A percentile compares a stretch with the other conserved stretches of the same genome.
Conservation (phyloP, 2,888 invertebrate genomes). For the Phyllotreta cruciferae region DNA sequence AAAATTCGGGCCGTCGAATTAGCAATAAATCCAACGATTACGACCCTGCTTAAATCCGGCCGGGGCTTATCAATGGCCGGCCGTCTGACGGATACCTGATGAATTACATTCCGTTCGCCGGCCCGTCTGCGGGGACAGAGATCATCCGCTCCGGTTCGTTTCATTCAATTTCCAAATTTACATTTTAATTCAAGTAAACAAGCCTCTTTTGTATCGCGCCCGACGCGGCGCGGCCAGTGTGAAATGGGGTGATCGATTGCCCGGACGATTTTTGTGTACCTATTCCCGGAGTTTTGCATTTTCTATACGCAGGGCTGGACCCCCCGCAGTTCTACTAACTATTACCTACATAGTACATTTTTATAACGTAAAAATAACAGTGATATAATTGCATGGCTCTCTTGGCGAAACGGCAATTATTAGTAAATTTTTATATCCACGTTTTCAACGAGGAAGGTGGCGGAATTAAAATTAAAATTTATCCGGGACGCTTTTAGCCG, state of each 20-base stretch:
- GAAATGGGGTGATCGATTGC: conserved; percentile 27
- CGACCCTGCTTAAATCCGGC: conserved; percentile 16
- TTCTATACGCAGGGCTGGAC: conserved; percentile 13
- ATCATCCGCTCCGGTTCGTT: conserved; percentile 29
- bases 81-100: conserved; percentile 40
- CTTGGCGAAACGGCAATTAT: too few relatives aligned
- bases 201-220: conserved; percentile 34
- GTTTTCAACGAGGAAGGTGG: too few relatives aligned
- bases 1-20: conserved; percentile 10
- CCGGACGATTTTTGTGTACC: conserved; percentile 13
- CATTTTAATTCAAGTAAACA: conserved; percentile 36
- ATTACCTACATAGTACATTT: too few relatives aligned
- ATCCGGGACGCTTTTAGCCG: too few relatives aligned
- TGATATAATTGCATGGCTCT: too few relatives aligned
- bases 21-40: conserved; percentile 16
- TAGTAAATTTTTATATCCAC: too few relatives aligned
- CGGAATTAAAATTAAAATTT: too few relatives aligned
- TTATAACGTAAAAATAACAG: too few relatives aligned
- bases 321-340: too few relatives aligned
- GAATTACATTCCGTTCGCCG: conserved; percentile 42
- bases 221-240: conserved; percentile 22
- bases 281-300: conserved; percentile 6
- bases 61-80: conserved; percentile 18
- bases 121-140: conserved; percentile 29
- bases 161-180: conserved; percentile 37